Evolutionary conservation across 2,888 invertebrate species (phyloP).

Genomic region (Noctua janthina): DNA sequence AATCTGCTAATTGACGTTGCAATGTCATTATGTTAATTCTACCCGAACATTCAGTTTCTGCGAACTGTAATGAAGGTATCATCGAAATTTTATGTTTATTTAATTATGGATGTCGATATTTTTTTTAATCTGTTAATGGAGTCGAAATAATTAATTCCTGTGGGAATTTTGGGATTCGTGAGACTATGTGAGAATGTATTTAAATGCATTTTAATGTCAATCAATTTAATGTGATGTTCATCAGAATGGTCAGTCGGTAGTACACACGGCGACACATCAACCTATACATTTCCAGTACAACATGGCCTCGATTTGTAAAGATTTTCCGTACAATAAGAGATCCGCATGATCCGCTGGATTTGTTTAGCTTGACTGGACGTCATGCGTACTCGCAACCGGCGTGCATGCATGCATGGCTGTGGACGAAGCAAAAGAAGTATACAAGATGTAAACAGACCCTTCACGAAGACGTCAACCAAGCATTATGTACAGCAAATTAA

Average conservation of each 20-base stretch:
- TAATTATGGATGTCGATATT: background rate
- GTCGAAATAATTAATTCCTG: background rate
- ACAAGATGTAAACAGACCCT: too few species aligned
- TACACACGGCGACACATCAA: too few species aligned
- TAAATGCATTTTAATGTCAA: background rate
- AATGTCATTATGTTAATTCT: slow-evolving; percentile 40
- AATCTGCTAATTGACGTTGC: slow-evolving; percentile 36
- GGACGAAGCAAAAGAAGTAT: too few species aligned
- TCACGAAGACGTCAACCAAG: too few species aligned
- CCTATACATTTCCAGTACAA: too few species aligned
- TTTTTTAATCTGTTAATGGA: slow-evolving; percentile 8
- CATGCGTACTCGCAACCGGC: too few species aligned
- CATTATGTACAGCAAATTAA: too few species aligned
- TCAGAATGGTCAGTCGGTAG: background rate
- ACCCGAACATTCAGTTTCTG: slow-evolving; percentile 2
- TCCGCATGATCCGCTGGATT: too few species aligned
- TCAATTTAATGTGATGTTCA: background rate
- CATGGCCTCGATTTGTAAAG: too few species aligned
- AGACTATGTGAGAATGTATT: background rate
- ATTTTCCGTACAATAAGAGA: too few species aligned
- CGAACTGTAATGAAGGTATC: slow-evolving; percentile 16
- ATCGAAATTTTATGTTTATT: slow-evolving; percentile 26
- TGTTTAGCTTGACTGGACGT: too few species aligned
- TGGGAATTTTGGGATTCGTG: background rate
- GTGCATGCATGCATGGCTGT: too few species aligned